Evolutionary conservation across 1,140 invertebrate genomes (phyloP).

Genomic region (Magallana angulata): DNA sequence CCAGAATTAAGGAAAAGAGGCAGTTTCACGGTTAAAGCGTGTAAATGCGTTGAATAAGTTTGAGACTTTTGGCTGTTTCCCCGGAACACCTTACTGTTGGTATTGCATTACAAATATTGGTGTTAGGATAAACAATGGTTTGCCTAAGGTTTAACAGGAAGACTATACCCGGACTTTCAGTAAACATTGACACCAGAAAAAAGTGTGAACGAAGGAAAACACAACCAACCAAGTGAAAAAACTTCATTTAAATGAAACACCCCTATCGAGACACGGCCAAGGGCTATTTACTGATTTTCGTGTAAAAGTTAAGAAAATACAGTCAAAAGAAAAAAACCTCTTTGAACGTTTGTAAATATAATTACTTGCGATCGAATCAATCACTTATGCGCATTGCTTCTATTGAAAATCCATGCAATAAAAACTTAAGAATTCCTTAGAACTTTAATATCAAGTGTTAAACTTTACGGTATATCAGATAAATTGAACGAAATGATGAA

Average conservation of each 20-base stretch:
- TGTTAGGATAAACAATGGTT: constrained; percentile 37
- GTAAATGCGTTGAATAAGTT: constrained; percentile 29
- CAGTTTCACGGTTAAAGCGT: constrained; percentile 3
- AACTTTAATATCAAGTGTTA: too few relatives aligned
- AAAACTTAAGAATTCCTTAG: too few relatives aligned
- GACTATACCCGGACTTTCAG: constrained; percentile 2
- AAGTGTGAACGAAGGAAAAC: constrained; percentile 12
- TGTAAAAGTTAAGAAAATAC: constrained; percentile 3
- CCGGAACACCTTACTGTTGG: constrained; percentile 7
- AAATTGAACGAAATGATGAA: too few relatives aligned
- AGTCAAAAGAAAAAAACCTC: background rate
- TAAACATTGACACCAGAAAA: background rate
- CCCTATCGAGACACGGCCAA: background rate
- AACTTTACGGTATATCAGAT: too few relatives aligned
- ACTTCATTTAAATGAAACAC: constrained; percentile 25
- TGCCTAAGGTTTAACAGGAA: constrained; percentile 29
- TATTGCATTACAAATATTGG: constrained; percentile 44
- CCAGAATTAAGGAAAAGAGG: constrained; percentile 1
- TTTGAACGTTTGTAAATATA: background rate
- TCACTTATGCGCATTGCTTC: too few relatives aligned
- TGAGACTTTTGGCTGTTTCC: background rate
- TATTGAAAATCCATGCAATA: too few relatives aligned
- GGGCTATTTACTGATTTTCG: constrained; percentile 13
- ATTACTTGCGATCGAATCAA: too few relatives aligned
- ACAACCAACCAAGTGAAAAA: constrained; percentile 14